Evolutionary conservation across 30 jellyfish, hydroid and myxozoan genomes (phyloP), one percentile per base, ranked within the genome.

Genomic region (Aurelia sp.): DNA sequence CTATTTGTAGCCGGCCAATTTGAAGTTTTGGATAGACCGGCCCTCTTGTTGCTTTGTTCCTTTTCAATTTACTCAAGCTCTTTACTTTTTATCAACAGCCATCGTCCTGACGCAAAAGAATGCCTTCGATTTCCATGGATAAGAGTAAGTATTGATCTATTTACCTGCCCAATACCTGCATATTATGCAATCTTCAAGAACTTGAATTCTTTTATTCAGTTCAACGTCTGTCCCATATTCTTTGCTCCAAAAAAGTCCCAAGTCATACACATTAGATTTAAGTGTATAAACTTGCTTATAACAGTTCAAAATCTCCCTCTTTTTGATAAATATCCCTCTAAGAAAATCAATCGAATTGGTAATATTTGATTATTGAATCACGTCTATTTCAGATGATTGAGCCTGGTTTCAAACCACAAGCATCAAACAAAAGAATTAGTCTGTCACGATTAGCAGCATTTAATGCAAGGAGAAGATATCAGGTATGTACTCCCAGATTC

Each of bases 371-470:
- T 16, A 8, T 44, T 40, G 51, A 5, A 35, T 13, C 6, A 12
- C 31, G 15, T 63, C 12, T 18, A 2, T 24, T 65, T 41, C 53
- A 88, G 96, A 93, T 88, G 97, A 80, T 87, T 19, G 97, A 95
- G 63, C 95, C 97, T 59, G 82, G 97, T 76, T 76, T 71, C 68
- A 87, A 84, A 73, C 94, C 94, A 55, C 94, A 90, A 67, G 96
- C 97, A 7, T 53, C 84, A 47, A 87, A 86, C 20, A 91, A 82
- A 47, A 76, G 97, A 66, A 96, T 96, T 30, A 84, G 93, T 18
- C 72, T 96, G 68, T 96, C 99, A 11, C 89, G 99, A 33, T 76
- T 96, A 55, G 99, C 99, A 11, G 99, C 99, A 66, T 96, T 96
- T 74, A 96, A 96, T 81, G 99, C 99, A 15, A 89, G 99, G 74